Evolutionary conservation across 30 jellyfish, hydroid and myxozoan genomes (phyloP).

Genomic region (Haliclystus octoradiatus): DNA sequence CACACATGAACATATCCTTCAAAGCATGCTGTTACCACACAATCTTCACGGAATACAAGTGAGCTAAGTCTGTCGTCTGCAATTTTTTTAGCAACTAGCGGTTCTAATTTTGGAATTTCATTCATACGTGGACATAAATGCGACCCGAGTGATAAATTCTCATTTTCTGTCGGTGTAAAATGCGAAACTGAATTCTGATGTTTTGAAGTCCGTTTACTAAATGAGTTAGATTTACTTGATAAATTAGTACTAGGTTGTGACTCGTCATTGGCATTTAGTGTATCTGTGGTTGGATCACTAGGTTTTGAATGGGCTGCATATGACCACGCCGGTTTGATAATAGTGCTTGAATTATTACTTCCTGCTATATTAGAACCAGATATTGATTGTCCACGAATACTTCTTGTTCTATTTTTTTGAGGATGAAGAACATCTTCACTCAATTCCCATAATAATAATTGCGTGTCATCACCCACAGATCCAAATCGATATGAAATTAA

Average conservation of each 20-base stretch:
- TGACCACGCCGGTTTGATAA: conserved; percentile 51
- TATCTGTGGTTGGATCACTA: not conserved
- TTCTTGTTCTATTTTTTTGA: conserved; percentile 69
- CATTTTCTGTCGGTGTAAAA: conserved; percentile 67
- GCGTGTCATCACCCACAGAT: conserved; percentile 97
- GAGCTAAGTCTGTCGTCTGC: conserved; percentile 81
- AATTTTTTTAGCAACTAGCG: conserved; percentile 79
- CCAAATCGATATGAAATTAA: conserved; percentile 74
- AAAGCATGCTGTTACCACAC: conserved; percentile 72
- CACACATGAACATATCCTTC: conserved; percentile 92
- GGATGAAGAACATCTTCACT: conserved; percentile 83
- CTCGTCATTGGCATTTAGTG: not conserved
- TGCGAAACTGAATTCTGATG: conserved; percentile 64
- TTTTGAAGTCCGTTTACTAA: conserved; percentile 35
- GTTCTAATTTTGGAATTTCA: conserved; percentile 67
- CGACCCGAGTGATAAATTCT: conserved; percentile 51
- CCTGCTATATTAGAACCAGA: conserved; percentile 9
- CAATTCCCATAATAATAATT: conserved; percentile 76
- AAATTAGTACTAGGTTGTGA: not conserved
- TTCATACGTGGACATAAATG: conserved; percentile 68
- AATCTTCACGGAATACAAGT: conserved; percentile 80
- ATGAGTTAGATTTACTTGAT: conserved; percentile 22
- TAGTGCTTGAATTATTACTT: not conserved
- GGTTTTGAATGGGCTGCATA: conserved; percentile 30
- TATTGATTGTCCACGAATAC: conserved; percentile 57